Percentiles rank a stretch among this genome's conserved stretches.
Evolutionary conservation across 1,140 invertebrate species (phyloP).

Genomic region (Tigriopus japonicus): DNA sequence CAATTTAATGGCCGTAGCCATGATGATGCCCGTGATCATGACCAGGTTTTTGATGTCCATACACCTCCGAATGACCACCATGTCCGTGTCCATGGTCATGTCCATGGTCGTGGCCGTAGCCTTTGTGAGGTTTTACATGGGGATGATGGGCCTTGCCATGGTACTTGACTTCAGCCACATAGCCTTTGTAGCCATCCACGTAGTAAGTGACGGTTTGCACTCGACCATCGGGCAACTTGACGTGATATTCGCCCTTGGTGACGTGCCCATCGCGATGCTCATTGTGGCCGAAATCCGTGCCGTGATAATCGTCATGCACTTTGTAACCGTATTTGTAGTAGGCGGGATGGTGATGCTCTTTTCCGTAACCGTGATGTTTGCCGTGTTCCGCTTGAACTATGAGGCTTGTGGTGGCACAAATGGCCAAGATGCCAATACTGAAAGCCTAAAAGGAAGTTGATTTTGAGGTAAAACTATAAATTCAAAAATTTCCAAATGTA

Average conservation of each 20-base stretch:
- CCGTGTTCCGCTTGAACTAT: too few relatives aligned
- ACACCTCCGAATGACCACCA: not conserved
- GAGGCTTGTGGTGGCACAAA: too few relatives aligned
- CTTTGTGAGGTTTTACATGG: constrained; percentile 6
- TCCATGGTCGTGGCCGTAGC: not conserved
- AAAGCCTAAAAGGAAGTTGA: too few relatives aligned
- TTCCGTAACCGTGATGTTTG: too few relatives aligned
- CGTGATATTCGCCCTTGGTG: constrained; percentile 19
- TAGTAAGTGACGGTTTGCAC: constrained; percentile 7
- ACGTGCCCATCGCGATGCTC: constrained; percentile 15
- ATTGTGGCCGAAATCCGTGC: constrained; percentile 18
- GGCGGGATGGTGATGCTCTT: too few relatives aligned
- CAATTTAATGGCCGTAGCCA: too few relatives aligned
- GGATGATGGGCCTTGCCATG: constrained; percentile 10
- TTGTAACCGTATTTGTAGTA: too few relatives aligned
- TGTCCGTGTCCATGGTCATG: not conserved
- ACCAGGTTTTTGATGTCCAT: not conserved
- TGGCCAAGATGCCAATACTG: too few relatives aligned
- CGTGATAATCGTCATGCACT: not conserved
- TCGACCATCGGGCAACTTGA: constrained; percentile 18
- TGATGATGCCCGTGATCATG: not conserved
- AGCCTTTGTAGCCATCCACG: too few relatives aligned
- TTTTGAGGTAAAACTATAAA: too few relatives aligned
- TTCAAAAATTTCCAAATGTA: too few relatives aligned
- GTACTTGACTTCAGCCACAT: too few relatives aligned